Evolutionary conservation across 2,113 vertebrate genomes (phyloP), one percentile per base, ranked within the genome.

Genomic region (Myrmecobius fasciatus): DNA sequence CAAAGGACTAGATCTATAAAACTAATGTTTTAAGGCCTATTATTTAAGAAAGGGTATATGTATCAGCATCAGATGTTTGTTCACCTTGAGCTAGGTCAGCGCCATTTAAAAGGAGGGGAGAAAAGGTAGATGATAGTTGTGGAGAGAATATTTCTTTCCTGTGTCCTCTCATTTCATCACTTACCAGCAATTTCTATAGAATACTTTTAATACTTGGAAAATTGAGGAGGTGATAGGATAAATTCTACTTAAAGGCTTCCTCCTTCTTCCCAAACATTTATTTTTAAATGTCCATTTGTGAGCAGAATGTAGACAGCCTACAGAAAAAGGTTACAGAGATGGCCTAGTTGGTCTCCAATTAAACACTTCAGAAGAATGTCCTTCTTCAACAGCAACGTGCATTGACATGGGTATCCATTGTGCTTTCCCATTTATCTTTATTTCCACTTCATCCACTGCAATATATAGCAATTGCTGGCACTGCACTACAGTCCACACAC

Each of bases 41-140:
- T 89, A 49, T 26, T 10, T 8, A 43, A 53, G 60, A 49, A 92
- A 89, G 89, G 6, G 47, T 89, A 51, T 46, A 7, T 25, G 9
- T 8, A 43, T 90, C 92, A 36, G 14, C 36, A 91, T 31, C 52
- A 89, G 90, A 93, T n/a, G 43, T 52, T 91, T 53, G 51, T 52
- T 75, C 91, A 14, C 25, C 91, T 51, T 75, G 89, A 7, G 94
- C 94, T 53, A 95, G 93, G n/a, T 97, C 96, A 90, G 93, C 95
- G 88, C 75, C 36, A 17, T 53, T 43, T 89, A 89, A 20, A 47
- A 3, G 52, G 91, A 31, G 88, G 89, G 67, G 67, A 17, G 11
- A 25, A 25, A 49, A 11, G 89, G 95, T 14, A 31, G 94, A 95
- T 96, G 0, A 48, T 7, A 0, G 11, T 2, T 6, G 60, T 1